Evolutionary conservation across 2,113 vertebrate genomes (phyloP).

Genomic region (Burhinus bistriatus): DNA sequence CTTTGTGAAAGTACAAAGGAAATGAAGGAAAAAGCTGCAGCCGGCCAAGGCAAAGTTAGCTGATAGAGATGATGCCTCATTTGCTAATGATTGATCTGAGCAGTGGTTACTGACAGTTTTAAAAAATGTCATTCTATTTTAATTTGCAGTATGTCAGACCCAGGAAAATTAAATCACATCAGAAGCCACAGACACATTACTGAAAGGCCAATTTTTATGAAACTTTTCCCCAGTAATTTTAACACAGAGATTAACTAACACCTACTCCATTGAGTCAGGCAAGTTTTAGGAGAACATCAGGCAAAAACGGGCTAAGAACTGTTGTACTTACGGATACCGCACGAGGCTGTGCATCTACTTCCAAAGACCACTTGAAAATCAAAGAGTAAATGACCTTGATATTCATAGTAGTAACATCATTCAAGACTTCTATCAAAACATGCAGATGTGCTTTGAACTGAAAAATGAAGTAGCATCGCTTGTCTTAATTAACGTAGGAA

Average conservation of each 20-base stretch:
- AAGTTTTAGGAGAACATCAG: background rate
- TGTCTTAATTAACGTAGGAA: background rate
- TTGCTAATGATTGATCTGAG: slow-evolving; percentile 4
- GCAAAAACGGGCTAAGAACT: background rate
- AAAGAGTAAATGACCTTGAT: background rate
- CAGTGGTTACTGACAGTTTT: background rate
- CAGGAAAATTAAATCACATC: slow-evolving; percentile 18
- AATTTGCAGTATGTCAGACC: background rate
- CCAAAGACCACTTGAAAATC: background rate
- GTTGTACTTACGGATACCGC: background rate
- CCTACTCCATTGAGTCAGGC: background rate
- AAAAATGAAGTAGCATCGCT: background rate
- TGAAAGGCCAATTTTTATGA: background rate
- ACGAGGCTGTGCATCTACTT: background rate
- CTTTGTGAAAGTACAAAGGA: background rate
- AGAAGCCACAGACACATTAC: slow-evolving; percentile 5
- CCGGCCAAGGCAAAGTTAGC: background rate
- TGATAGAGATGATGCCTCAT: background rate
- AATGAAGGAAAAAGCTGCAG: background rate
- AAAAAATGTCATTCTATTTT: slow-evolving; percentile 18
- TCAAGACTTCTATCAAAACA: background rate
- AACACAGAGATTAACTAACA: background rate
- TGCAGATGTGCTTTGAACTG: background rate
- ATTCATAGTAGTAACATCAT: background rate
- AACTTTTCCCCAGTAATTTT: slow-evolving; percentile 14